A percentile compares a stretch with the other conserved stretches of the same genome.
These are phyloP conservation scores for Carlito syrichta DNA, from an alignment of 2,113 vertebrate species.

Conservation along the genomic window DNA sequence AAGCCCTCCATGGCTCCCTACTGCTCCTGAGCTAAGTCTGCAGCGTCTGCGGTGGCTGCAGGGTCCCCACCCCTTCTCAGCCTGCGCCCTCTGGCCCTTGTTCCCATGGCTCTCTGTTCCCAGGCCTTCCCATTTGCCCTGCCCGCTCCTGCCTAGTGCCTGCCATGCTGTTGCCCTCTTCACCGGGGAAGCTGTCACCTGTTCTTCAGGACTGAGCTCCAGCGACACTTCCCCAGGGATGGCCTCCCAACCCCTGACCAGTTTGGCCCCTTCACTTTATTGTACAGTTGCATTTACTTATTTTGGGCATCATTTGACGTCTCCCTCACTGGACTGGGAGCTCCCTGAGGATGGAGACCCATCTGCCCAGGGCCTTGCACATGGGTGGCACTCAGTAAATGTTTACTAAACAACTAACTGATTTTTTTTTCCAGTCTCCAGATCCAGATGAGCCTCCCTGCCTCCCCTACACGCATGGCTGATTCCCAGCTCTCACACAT, in stretches of 20 bases:
- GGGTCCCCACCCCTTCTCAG: neutral
- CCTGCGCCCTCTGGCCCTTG: neutral
- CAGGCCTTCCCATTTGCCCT: neutral
- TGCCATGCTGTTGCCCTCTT: neutral
- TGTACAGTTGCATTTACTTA: neutral
- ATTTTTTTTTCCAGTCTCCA: neutral
- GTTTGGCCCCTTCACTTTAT: neutral
- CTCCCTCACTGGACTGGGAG: neutral
- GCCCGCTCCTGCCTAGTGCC: neutral
- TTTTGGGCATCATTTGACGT: neutral
- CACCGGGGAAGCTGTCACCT: neutral
- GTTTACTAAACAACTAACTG: neutral
- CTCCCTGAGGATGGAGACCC: neutral
- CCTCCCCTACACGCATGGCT: neutral
- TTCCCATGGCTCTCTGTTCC: neutral
- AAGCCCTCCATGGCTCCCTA: neutral
- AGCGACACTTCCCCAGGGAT: neutral
- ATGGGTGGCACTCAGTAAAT: neutral
- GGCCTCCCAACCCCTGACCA: neutral
- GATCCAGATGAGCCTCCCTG: constrained; percentile 35
- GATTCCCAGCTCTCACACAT: constrained; percentile 20
- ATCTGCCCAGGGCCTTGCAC: neutral
- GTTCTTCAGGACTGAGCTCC: neutral
- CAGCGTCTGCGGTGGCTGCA: neutral
- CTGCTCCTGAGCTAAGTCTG: neutral